These are phyloP conservation scores for Prenolepis imparis DNA, from an alignment of 2,888 invertebrate genomes.

Conservation along the genomic window DNA sequence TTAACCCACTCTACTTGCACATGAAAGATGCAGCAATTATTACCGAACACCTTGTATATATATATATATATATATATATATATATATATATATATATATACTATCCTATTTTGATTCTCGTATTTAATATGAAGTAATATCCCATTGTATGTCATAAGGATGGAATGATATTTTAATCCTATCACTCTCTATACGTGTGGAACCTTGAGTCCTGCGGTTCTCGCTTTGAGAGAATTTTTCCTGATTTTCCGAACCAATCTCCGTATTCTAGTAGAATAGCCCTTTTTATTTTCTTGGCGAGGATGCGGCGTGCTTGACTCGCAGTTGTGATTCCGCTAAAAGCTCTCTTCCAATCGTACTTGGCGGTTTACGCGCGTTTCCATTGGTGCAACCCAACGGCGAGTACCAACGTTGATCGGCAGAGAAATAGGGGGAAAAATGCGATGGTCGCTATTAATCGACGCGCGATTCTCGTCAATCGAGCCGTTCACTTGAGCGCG, in stretches of 20 bases:
- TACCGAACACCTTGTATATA: too few species aligned
- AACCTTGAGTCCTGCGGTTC: not conserved
- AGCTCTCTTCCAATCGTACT: slow-evolving; percentile 46
- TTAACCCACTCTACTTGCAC: too few species aligned
- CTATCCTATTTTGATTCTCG: too few species aligned
- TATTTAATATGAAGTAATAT: not conserved
- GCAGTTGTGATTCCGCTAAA: slow-evolving; percentile 39
- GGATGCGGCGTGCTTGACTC: slow-evolving; percentile 38
- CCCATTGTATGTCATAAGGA: not conserved
- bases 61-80: too few species aligned
- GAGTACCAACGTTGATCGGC: slow-evolving; percentile 39
- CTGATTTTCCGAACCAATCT: slow-evolving; percentile 48
- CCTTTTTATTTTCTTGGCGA: slow-evolving; percentile 33
- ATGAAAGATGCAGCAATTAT: too few species aligned
- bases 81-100: too few species aligned
- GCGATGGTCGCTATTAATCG: slow-evolving; percentile 70
- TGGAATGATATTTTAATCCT: not conserved
- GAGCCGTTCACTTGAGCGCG: slow-evolving; percentile 59
- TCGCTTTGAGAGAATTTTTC: slow-evolving; percentile 22
- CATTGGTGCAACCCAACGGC: slow-evolving; percentile 45
- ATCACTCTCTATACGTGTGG: not conserved
- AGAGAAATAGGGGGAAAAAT: slow-evolving; percentile 22
- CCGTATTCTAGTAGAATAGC: not conserved
- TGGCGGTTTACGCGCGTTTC: slow-evolving; percentile 2
- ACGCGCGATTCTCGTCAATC: slow-evolving; percentile 47